A percentile compares a stretch with the other conserved stretches of the same genome.
phyloP scores from a whole-genome alignment of 2,113 vertebrate genomes.

The Andinoacara biseriatus region DNA sequence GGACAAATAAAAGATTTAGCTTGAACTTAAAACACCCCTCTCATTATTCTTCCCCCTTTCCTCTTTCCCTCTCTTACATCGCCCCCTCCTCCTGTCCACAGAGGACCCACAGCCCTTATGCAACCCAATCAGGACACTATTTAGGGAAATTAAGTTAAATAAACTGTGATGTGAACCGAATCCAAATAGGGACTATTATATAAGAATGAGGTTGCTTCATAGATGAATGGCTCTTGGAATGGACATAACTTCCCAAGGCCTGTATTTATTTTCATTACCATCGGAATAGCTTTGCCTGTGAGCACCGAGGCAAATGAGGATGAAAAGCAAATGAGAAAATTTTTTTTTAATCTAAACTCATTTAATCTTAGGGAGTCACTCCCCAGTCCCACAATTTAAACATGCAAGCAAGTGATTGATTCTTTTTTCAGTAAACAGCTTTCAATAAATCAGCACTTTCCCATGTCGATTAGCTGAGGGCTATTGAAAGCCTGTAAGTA shows the following conservation, averaged over 20 bases:
- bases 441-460: conserved; percentile 34
- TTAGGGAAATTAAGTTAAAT: conserved; percentile 77
- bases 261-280: conserved; percentile 87
- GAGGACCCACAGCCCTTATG: conserved; percentile 60
- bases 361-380: conserved; percentile 11
- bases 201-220: conserved; percentile 77
- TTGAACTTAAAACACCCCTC: conserved; percentile 18
- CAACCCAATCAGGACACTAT: conserved; percentile 74
- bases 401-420: conserved; percentile 8
- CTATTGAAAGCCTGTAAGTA: conserved; percentile 11
- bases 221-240: conserved; percentile 76
- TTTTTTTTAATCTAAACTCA: conserved; percentile 5
- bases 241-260: conserved; percentile 82
- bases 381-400: conserved; percentile 19
- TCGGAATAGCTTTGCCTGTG: conserved; percentile 80
- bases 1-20: conserved; percentile 29
- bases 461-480: conserved; percentile 7
- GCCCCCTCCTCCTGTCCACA: conserved; percentile 7
- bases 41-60: conserved; percentile 22
- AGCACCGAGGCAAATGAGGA: conserved; percentile 55
- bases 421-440: neutral
- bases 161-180: conserved; percentile 73
- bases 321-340: conserved; percentile 25
- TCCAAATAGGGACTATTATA: conserved; percentile 73
- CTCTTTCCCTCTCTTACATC: neutral